Evolutionary conservation across 2,797 vertebrate species (phyloP), one percentile per base, ranked within the genome.

Genomic region (Zalophus californianus): DNA sequence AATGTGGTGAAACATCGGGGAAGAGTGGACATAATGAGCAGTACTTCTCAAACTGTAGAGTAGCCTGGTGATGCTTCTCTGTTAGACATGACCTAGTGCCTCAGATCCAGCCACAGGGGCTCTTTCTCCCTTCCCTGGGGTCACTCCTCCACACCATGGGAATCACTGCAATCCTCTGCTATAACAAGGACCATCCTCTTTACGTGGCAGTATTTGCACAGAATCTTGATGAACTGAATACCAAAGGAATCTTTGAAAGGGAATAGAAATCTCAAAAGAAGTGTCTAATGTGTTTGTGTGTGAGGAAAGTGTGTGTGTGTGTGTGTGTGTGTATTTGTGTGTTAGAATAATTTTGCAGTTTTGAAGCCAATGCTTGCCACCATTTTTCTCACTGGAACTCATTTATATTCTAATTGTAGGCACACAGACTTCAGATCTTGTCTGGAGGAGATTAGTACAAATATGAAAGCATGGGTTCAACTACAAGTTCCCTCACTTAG

Each of bases 241-340:
- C 27, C 38, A 95, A 68, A 94, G 14, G 29, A 94, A 86, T 75
- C 18, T 44, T 91, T 93, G 72, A 94, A 92, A 48, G 29, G 29
- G 52, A 80, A 89, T 12, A 78, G 23, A 20, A 64, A 66, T 92
- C 35, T 85, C 35, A 52, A 93, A 92, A 82, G 0, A 5, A 3
- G 4, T 52, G 14, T 80, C 35, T 86, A 3, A 7, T 27, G 20
- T 95, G 32, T 56, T 15, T 84, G 50, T 62, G 2, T 70, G 35
- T 84, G 8, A 73, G 18, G 58, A 21, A 68, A 25, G 56, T 41
- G 18, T 56, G 11, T 15, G 25, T 66, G 15, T 18, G 11, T n/a
- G 18, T 84, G 6, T 84, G 10, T 92, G 32, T 62, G 9, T 52
- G 27, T 50, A 41, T 5, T 4, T 52, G 23, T 27, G 16, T 5